Evolutionary conservation across 2,797 vertebrate genomes (phyloP), one percentile per base, ranked within the genome.

Genomic region (Intellagama lesueurii): DNA sequence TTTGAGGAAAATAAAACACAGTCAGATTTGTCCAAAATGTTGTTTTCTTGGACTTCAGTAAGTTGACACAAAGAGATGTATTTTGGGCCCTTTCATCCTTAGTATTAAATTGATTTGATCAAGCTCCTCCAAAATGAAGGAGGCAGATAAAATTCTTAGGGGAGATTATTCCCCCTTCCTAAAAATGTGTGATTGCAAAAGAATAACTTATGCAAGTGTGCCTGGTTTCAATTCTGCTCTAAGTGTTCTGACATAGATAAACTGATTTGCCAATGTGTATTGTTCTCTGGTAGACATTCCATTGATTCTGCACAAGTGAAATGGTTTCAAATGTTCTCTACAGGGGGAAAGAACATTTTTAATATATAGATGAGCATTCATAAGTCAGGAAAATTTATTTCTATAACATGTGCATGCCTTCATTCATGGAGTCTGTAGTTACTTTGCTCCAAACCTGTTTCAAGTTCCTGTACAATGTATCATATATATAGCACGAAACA

Each of bases 191-290:
- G 95, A 93, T 84, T 92, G 76, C 70, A 88, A 92, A 52, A 88
- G 76, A 92, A 88, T 80, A 40, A 64, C 24, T 32, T 12, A 17
- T 47, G 35, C 52, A 91, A 66, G 40, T 4, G 8, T 88, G 93
- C 95, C 95, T 96, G 95, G 93, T 96, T 97, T 96, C 94, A 96
- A 95, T 97, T 96, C 95, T 88, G 88, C 84, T 90, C 92, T 92
- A 87, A 93, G 91, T 92, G 92, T 95, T 96, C 90, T 95, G 93
- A 89, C 91, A 92, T 35, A 81, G 91, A 94, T 94, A 91, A 92
- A 95, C 44, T 87, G 73, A 78, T 82, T 85, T 94, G 89, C 95
- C 93, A 95, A 93, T 91, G 91, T 85, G 92, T 93, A 90, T 85
- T 95, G 93, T 94, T 94, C 88, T 56, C 44, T 93, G 93, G 93